Conservation (phyloP, 2,888 invertebrate genomes). For the Oligia strigilis region DNA sequence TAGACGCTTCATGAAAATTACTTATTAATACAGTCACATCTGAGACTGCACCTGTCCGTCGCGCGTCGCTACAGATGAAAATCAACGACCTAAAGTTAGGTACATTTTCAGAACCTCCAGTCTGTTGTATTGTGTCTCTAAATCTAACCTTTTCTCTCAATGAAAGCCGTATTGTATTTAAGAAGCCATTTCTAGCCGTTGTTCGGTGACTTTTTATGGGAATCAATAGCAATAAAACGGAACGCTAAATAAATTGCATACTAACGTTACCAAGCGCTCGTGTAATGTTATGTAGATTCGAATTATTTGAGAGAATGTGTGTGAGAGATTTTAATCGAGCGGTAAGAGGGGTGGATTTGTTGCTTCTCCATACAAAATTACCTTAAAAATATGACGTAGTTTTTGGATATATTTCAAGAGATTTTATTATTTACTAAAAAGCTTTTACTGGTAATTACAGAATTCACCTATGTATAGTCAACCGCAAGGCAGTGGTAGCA, state of each 20-base stretch:
- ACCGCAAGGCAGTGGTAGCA: neutral
- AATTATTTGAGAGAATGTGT: constrained; percentile 57
- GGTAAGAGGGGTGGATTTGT: constrained; percentile 4
- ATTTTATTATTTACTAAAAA: neutral
- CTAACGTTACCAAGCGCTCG: neutral
- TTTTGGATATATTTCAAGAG: neutral
- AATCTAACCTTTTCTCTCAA: constrained; percentile 20
- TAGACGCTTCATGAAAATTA: too few relatives aligned
- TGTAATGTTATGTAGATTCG: constrained; percentile 63
- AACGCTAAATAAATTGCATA: neutral
- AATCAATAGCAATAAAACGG: constrained; percentile 63
- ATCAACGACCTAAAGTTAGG: neutral
- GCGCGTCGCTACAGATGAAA: neutral
- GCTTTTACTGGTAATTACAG: neutral
- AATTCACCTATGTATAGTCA: neutral
- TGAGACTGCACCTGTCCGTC: neutral
- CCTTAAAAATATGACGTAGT: neutral
- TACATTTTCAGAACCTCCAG: neutral
- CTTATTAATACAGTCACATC: too few relatives aligned
- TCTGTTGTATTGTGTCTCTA: constrained; percentile 3
- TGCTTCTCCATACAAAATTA: constrained; percentile 8
- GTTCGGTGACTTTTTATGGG: constrained; percentile 56
- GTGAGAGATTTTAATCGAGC: constrained; percentile 49
- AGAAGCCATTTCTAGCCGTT: constrained; percentile 36
- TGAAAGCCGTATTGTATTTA: constrained; percentile 37